A percentile compares a stretch with the other conserved stretches of the same genome.
Conservation (phyloP, 2,888 invertebrate species). For the Dolichomitus sp. region DNA sequence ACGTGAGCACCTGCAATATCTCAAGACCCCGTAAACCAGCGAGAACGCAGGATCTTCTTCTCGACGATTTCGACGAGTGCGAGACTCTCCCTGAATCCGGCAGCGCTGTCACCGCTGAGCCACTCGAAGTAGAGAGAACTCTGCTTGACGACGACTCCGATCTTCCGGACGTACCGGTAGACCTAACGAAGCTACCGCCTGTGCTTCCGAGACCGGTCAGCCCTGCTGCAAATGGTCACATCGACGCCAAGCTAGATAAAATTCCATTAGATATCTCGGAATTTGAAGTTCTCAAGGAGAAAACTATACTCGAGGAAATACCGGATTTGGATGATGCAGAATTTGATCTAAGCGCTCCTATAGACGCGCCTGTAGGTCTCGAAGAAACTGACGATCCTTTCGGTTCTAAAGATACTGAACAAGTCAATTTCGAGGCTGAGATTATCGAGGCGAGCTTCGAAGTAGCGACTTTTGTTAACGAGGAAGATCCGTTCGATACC, state of each 20-base stretch:
- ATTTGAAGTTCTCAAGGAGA: constrained; percentile 87
- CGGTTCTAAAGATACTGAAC: constrained; percentile 85
- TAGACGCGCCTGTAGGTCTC: constrained; percentile 72
- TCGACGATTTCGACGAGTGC: constrained; percentile 88
- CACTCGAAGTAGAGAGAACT: constrained; percentile 87
- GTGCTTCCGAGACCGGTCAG: constrained; percentile 78
- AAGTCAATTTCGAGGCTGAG: constrained; percentile 78
- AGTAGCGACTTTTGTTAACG: constrained; percentile 87
- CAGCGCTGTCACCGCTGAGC: constrained; percentile 61
- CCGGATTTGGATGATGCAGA: constrained; percentile 83
- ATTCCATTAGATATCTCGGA: constrained; percentile 85
- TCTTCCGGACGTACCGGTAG: constrained; percentile 90
- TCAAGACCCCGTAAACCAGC: constrained; percentile 74
- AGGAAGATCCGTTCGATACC: constrained; percentile 94
- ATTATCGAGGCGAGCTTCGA: constrained; percentile 83
- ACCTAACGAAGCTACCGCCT: constrained; percentile 87
- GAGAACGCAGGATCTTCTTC: constrained; percentile 88
- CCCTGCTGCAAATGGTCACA: constrained; percentile 67
- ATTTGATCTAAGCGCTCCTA: constrained; percentile 71
- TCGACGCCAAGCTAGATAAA: constrained; percentile 49
- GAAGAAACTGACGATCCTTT: constrained; percentile 86
- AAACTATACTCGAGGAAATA: constrained; percentile 82
- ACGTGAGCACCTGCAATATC: constrained; percentile 87
- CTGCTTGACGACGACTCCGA: constrained; percentile 92
- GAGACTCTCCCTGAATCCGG: constrained; percentile 53